phyloP scores from a whole-genome alignment of 2,113 vertebrate genomes.

The Chaetops frenatus region DNA sequence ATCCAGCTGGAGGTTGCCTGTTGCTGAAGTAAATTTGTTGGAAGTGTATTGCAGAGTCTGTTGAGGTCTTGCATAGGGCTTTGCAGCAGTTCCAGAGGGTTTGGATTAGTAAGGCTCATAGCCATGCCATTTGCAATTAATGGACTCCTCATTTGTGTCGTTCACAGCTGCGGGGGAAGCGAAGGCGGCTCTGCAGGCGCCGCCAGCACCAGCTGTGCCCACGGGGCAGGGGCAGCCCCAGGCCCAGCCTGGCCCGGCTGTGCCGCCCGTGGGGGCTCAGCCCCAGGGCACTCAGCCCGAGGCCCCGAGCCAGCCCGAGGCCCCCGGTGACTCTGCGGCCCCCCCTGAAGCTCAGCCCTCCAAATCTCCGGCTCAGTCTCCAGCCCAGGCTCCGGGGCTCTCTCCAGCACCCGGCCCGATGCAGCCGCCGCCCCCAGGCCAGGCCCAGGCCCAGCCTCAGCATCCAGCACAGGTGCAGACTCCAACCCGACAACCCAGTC shows the following conservation, averaged over 20 bases:
- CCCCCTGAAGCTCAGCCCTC: conserved; percentile 61
- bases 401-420: conserved; percentile 57
- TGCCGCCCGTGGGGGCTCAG: conserved; percentile 66
- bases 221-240: conserved; percentile 36
- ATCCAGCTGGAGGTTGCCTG: background rate
- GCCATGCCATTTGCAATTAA: background rate
- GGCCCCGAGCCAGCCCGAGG: conserved; percentile 44
- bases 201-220: background rate
- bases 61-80: background rate
- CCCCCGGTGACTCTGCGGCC: conserved; percentile 11
- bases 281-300: conserved; percentile 65
- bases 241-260: conserved; percentile 62
- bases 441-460: conserved; percentile 65
- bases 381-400: conserved; percentile 69
- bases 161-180: conserved; percentile 68
- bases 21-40: background rate
- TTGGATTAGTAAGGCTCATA: background rate
- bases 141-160: background rate
- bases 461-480: conserved; percentile 73
- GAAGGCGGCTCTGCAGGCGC: conserved; percentile 53
- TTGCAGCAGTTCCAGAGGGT: background rate
- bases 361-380: conserved; percentile 64
- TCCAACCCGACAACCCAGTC: conserved; percentile 61
- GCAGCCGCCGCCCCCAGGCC: conserved; percentile 53
- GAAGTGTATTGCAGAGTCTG: background rate